Evolutionary conservation across 2,888 invertebrate genomes (phyloP), one percentile per base, ranked within the genome.

Genomic region (Stenichneumon culpator): DNA sequence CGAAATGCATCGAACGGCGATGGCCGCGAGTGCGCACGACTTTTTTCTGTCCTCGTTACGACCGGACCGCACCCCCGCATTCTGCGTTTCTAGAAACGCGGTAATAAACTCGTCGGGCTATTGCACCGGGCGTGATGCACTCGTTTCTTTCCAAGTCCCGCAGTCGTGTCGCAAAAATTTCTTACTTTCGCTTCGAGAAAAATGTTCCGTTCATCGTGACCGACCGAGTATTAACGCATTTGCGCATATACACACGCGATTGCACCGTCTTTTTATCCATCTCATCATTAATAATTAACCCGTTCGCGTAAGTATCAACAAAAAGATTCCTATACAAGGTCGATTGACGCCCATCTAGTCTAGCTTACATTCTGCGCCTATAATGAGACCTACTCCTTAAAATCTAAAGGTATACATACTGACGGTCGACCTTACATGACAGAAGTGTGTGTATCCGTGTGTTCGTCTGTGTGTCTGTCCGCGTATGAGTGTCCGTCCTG

Each of bases 331-430:
- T 93, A 92, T 92, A 93, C 93, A 93, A 91, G 92, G 91, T 89
- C 91, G 90, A 88, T 77, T 75, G 74, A 88, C 90, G 89, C 91
- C 90, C 91, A 83, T 87, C 89, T 91, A 90, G 70, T 89, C 91
- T 91, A 91, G 82, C 86, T 83, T 86, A 86, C 60, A 80, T 80
- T 69, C 90, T 92, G 90, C 89, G 90, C 92, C 87, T 93, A 82
- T 80, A 93, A 91, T 91, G 89, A 86, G 77, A 92, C 81, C 90
- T 92, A 93, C 89, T 89, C 89, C 92, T 94, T 94, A 94, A 73
- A 87, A 87, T 90, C 93, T 93, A 93, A 90, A 92, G 92, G 93
- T 93, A 94, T 94, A 93, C 94, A 93, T 93, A 92, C 92, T 92
- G 92, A 93, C 93, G 91, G 88, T 91, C 90, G 89, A 92, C 90